A percentile compares a stretch with the other conserved stretches of the same genome.
Evolutionary conservation across 1,140 invertebrate species (phyloP).

Genomic region (Pseudomyrmex concolor): DNA sequence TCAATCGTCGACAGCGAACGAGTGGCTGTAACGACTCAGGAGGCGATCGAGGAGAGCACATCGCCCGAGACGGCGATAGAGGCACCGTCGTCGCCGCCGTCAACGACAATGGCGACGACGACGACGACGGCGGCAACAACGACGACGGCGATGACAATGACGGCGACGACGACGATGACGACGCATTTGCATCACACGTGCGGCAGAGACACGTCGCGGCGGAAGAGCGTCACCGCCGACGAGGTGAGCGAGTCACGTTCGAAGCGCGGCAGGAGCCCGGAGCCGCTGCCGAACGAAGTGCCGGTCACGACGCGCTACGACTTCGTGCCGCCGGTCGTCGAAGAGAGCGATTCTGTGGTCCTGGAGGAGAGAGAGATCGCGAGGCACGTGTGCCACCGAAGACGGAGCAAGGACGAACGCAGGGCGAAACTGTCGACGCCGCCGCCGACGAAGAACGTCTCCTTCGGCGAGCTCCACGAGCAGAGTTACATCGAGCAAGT

Average conservation of each 20-base stretch:
- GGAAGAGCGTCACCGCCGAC: slow-evolving; percentile 40
- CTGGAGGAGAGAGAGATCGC: slow-evolving; percentile 78
- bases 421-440: slow-evolving; percentile 80
- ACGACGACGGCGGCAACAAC: background rate
- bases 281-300: slow-evolving; percentile 65
- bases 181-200: slow-evolving; percentile 32
- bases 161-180: slow-evolving; percentile 19
- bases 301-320: slow-evolving; percentile 66
- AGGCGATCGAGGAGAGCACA: slow-evolving; percentile 13
- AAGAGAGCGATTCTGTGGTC: slow-evolving; percentile 78
- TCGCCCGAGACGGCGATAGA: slow-evolving; percentile 18
- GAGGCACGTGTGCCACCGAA: slow-evolving; percentile 65
- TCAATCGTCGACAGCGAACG: slow-evolving; percentile 76
- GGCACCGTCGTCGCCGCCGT: slow-evolving; percentile 31
- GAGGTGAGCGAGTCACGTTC: slow-evolving; percentile 76
- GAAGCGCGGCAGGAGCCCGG: slow-evolving; percentile 65
- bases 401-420: slow-evolving; percentile 66
- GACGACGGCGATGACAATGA: background rate
- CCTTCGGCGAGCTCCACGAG: slow-evolving; percentile 82
- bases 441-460: slow-evolving; percentile 83
- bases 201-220: slow-evolving; percentile 34
- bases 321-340: slow-evolving; percentile 77
- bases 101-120: slow-evolving; percentile 44
- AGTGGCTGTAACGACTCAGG: slow-evolving; percentile 69
- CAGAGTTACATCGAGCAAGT: slow-evolving; percentile 80